Evolutionary conservation across 2,888 invertebrate species (phyloP), one percentile per base, ranked within the genome.

Genomic region (Pristionchus entomophagus): DNA sequence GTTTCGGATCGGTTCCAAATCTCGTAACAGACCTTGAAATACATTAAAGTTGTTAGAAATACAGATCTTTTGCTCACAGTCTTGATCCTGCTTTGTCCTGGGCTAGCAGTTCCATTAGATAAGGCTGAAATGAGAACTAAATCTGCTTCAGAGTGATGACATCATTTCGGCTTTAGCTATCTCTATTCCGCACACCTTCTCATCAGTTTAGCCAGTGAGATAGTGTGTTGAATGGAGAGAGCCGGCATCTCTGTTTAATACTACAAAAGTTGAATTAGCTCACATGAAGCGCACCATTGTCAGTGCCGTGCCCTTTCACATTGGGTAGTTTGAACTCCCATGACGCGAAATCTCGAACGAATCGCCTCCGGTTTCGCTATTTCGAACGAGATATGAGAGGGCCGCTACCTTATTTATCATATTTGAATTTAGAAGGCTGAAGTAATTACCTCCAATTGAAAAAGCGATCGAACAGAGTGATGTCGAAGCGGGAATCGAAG

Each of bases 241-340:
- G n/a, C n/a, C n/a, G n/a, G n/a, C n/a, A n/a, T n/a, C n/a, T 10
- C 3, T 14, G 5, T 35, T 62, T 8, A 8, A 14, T 4, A 19
- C 32, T 2, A n/a, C 0, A n/a, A 1, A 3, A 4, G 8, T 2
- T 69, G 8, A 8, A 38, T 35, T 69, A 1, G 29, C 69, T 73
- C 4, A 84, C 84, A 84, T 84, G 84, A 5, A 84, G 26, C 26
- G 84, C 84, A 12, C 80, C 81, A 80, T 86, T 86, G 26, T 86
- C 81, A 2, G 81, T 81, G 1, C 80, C 80, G 56, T 80, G 82
- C 14, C 38, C 78, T 1, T 22, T 45, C 0, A 51, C 49, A 78
- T 78, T 51, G 29, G 78, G 78, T 17, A 78, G 29, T 78, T 78
- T 78, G 78, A 78, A 78, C 49, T 78, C 78, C 78, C 45, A 49